Conservation (phyloP, 2,888 invertebrate species). For the Dioctria rufipes region DNA sequence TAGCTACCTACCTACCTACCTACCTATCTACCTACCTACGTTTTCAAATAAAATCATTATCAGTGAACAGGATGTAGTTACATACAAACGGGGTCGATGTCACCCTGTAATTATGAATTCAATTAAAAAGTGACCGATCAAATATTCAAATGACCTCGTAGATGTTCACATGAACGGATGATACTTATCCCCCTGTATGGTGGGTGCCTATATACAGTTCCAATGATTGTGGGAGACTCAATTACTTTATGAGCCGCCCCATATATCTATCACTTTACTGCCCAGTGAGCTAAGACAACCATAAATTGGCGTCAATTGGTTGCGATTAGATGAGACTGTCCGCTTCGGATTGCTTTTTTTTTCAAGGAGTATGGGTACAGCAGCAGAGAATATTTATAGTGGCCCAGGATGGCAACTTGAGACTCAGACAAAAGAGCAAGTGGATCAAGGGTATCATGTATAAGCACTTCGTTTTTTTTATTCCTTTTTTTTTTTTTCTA, state of each 20-base stretch:
- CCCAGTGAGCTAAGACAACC: constrained; percentile 44
- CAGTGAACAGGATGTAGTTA: neutral
- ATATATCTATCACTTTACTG: constrained; percentile 8
- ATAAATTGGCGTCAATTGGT: constrained; percentile 53
- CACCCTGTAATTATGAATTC: constrained; percentile 49
- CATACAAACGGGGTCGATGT: constrained; percentile 8
- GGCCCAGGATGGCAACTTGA: constrained; percentile 19
- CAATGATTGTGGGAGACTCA: constrained; percentile 17
- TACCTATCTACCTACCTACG: too few relatives aligned
- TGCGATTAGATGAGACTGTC: constrained; percentile 39
- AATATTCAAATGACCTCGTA: constrained; percentile 3
- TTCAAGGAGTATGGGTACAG: neutral
- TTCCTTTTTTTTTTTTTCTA: constrained; percentile 25
- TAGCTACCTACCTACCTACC: too few relatives aligned
- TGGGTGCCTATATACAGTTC: neutral
- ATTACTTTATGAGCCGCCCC: constrained; percentile 23
- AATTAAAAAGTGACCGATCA: constrained; percentile 50
- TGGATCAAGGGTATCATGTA: constrained; percentile 46
- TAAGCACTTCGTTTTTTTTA: constrained; percentile 18
- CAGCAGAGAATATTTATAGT: neutral
- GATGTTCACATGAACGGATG: constrained; percentile 41
- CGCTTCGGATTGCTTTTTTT: neutral
- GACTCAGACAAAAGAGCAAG: constrained; percentile 44
- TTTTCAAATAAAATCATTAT: neutral
- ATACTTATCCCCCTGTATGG: constrained; percentile 13